phyloP scores from a whole-genome alignment of 2,888 invertebrate genomes.

The Anthrax anthrax region DNA sequence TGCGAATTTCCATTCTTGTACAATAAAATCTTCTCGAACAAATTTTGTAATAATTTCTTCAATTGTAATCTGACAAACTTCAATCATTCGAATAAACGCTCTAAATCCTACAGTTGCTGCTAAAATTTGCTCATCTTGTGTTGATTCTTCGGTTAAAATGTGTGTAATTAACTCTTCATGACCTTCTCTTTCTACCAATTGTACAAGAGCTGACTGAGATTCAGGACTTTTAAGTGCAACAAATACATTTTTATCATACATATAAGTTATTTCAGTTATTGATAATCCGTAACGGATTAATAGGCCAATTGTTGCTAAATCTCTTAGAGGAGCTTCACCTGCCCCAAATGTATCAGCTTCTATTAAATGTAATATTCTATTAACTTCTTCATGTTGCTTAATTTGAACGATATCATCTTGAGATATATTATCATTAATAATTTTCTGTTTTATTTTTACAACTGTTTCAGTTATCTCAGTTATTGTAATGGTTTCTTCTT shows the following conservation, averaged over 20 bases:
- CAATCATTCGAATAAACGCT: slow-evolving; percentile 75
- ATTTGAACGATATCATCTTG: slow-evolving; percentile 42
- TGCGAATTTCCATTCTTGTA: slow-evolving; percentile 59
- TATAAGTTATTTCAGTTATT: slow-evolving; percentile 58
- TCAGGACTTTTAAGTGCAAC: slow-evolving; percentile 65
- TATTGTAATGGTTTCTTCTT: slow-evolving; percentile 18
- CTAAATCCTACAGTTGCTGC: slow-evolving; percentile 72
- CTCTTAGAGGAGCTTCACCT: slow-evolving; percentile 62
- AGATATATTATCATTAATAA: slow-evolving; percentile 29
- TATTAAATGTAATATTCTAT: slow-evolving; percentile 56
- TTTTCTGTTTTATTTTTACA: slow-evolving; percentile 32
- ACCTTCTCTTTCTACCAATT: slow-evolving; percentile 70
- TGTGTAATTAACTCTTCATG: slow-evolving; percentile 67
- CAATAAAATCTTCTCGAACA: slow-evolving; percentile 69
- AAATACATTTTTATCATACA: slow-evolving; percentile 66
- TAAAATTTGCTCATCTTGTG: slow-evolving; percentile 58
- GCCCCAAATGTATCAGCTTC: slow-evolving; percentile 67
- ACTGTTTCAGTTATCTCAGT: slow-evolving; percentile 37
- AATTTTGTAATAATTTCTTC: slow-evolving; percentile 75
- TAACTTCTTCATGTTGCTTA: slow-evolving; percentile 54
- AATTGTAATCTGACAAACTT: slow-evolving; percentile 61
- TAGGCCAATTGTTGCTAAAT: slow-evolving; percentile 69
- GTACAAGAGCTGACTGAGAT: slow-evolving; percentile 71
- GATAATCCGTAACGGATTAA: slow-evolving; percentile 61
- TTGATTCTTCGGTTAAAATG: slow-evolving; percentile 65